These are phyloP conservation scores for Chamaetylas fuelleborni DNA, from an alignment of 2,113 vertebrate genomes.

Conservation along the genomic window DNA sequence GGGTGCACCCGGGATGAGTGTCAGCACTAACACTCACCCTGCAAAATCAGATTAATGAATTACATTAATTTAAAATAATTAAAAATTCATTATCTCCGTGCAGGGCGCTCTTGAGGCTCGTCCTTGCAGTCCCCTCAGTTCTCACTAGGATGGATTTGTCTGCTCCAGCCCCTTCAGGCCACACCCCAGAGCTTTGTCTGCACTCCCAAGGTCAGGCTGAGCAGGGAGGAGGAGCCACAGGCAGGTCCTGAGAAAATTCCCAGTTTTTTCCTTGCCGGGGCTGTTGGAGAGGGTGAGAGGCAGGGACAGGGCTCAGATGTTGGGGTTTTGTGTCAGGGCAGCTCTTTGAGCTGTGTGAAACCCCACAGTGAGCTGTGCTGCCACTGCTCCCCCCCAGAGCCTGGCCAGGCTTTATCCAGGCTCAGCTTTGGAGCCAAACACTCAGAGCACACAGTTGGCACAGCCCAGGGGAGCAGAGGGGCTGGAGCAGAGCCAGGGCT, in stretches of 20 bases:
- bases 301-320: neutral
- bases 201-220: slow-evolving; percentile 90
- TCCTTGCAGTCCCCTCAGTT: slow-evolving; percentile 87
- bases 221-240: slow-evolving; percentile 87
- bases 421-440: neutral
- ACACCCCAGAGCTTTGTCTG: slow-evolving; percentile 86
- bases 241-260: slow-evolving; percentile 74
- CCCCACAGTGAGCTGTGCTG: neutral
- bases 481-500: neutral
- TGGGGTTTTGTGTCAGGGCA: neutral
- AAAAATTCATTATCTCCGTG: slow-evolving; percentile 2
- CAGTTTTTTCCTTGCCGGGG: neutral
- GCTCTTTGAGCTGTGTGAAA: neutral
- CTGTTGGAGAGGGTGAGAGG: neutral
- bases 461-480: neutral
- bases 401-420: neutral
- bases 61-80: neutral
- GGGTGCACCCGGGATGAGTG: neutral
- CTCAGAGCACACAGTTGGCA: accelerated
- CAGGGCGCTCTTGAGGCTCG: slow-evolving; percentile 77
- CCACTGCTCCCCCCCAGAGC: neutral
- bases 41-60: neutral
- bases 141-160: slow-evolving; percentile 87
- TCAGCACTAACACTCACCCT: neutral
- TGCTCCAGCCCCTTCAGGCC: slow-evolving; percentile 89